Evolutionary conservation across 2,888 invertebrate species (phyloP), one percentile per base, ranked within the genome.

Genomic region (Amphiduros pacificus): DNA sequence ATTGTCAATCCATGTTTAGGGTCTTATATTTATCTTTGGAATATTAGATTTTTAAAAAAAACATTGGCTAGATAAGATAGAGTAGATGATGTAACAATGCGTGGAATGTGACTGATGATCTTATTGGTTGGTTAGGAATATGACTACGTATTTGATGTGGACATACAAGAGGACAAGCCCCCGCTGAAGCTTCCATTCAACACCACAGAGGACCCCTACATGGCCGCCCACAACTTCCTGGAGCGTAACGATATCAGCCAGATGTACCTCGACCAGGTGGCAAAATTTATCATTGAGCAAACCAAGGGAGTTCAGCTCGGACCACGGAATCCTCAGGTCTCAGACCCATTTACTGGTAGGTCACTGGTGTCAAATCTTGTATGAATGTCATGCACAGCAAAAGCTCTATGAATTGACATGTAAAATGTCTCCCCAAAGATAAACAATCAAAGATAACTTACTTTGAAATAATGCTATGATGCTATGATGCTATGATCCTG

Each of bases 121-220:
- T n/a, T n/a, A n/a, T n/a, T n/a, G n/a, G n/a, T n/a, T n/a, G n/a
- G n/a, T n/a, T n/a, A 87, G 86, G 91, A 93, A 75, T 98, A 95
- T 78, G 98, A 98, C 84, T 96, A 88, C 83, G 95, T 97, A 29
- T 97, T 98, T 82, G 90, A 89, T 69, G 93, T 98, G n/a, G 96
- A 96, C 74, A 90, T 97, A 60, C 92, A 94, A 76, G 95, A 95
- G 76, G 93, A 91, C 0, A 88, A 88, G 53, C 92, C 93, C 0
- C 89, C 93, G 0, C 85, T 96, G 22, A 94, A 97, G 80, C 85
- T 98, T 67, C 95, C 96, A 0, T 98, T 90, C 81, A 95, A 98
- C 82, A 87, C 86, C 63, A 88, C 87, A 24, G 93, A 98, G 71
- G 95, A 98, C 84, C 94, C 96, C 0, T 97, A 94, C 90, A 86